These are phyloP conservation scores for Atopsyche davidsoni DNA, from an alignment of 1,140 invertebrate species.

Conservation along the genomic window DNA sequence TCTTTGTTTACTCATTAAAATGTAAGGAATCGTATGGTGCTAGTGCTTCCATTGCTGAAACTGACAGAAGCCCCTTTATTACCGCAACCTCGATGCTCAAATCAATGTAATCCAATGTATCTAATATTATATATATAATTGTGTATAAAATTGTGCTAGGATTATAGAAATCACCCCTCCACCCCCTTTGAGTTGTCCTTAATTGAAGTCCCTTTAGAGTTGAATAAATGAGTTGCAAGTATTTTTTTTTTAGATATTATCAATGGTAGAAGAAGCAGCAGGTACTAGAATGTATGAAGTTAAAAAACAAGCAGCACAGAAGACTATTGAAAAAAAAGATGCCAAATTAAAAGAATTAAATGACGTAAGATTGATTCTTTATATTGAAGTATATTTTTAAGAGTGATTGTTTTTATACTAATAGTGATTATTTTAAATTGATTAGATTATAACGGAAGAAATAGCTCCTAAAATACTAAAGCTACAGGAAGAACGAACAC, in stretches of 20 bases:
- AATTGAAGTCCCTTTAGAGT: too few relatives aligned
- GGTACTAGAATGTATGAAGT: slow-evolving; percentile 97
- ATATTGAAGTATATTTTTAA: slow-evolving; percentile 14
- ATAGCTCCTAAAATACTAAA: slow-evolving; percentile 83
- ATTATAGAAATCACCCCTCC: too few relatives aligned
- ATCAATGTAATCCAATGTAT: too few relatives aligned
- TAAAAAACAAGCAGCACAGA: slow-evolving; percentile 84
- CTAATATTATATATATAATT: not conserved
- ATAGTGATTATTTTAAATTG: too few relatives aligned
- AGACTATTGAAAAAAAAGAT: slow-evolving; percentile 92
- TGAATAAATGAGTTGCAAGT: too few relatives aligned
- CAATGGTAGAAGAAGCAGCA: slow-evolving; percentile 98
- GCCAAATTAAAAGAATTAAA: slow-evolving; percentile 83
- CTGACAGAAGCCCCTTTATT: too few relatives aligned
- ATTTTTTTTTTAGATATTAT: slow-evolving; percentile 64
- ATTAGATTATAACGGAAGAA: slow-evolving; percentile 84
- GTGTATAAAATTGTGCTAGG: not conserved
- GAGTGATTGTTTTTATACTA: slow-evolving; percentile 8
- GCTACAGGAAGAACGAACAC: slow-evolving; percentile 76
- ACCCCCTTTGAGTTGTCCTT: too few relatives aligned
- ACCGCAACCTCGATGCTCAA: too few relatives aligned
- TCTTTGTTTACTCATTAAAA: too few relatives aligned
- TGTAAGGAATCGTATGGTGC: too few relatives aligned
- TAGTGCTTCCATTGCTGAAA: too few relatives aligned
- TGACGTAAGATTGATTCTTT: slow-evolving; percentile 51